Base-by-base conservation (phyloP, 2,113 vertebrate species). In the Menidia beryllina region DNA sequence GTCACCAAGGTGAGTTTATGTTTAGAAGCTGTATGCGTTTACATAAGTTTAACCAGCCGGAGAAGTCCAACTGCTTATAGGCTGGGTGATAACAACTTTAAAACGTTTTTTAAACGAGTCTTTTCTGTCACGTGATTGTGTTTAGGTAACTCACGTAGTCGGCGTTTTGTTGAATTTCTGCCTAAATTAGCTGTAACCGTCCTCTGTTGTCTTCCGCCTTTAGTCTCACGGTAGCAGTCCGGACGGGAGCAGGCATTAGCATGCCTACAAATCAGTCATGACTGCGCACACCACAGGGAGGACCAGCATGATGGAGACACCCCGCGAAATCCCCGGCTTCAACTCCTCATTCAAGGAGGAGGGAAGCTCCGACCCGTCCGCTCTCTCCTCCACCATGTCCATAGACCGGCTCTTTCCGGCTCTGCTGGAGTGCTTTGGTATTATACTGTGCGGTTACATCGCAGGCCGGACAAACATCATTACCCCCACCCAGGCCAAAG, bases 351-450 rank as follows among this genome's bases (percentile, higher is more conserved):
- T 27, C 25, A 71, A 21, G 24, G 52, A 43, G 13, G 55, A 30
- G 12, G 69, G 17, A 15, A 41, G 0, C n/a, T 27, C 19, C 36
- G 94, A 93, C 72, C 48, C 79, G 13, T 89, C 83, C 1, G n/a
- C 87, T 0, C 2, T 74, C 0, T 58, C 89, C 38, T 45, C 92
- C 72, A 91, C 93, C 79, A 98, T 99, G 96, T 96, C 96, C 64
- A 95, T 99, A 49, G 95, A 95, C 81, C 94, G 92, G 66, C 96
- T 99, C 68, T 94, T 99, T 25, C 98, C 97, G 72, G 98, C 97
- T 45, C 93, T 99, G 0, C 61, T 99, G 77, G 95, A 99, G 85
- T 99, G 97, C 75, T 99, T 99, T 85, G 97, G 97, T 61, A 99
- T 99, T 51, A 97, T 98, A 60, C 83, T 98, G 68, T 99, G 98